Evolutionary conservation across 2,113 vertebrate genomes (phyloP), one percentile per base, ranked within the genome.

Genomic region (Pterocles orientalis): DNA sequence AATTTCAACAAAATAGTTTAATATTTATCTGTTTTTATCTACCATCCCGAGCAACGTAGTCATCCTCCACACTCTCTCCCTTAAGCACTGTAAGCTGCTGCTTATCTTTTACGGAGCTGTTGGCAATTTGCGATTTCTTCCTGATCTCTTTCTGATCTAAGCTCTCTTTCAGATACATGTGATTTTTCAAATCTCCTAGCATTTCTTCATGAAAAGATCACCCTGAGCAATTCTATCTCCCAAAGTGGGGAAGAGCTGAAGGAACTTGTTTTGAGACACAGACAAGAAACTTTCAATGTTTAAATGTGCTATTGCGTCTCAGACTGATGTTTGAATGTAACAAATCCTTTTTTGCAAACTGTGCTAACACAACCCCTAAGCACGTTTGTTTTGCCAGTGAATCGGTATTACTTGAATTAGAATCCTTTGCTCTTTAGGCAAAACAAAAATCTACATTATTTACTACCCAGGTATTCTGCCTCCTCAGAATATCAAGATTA

Each of bases 301-400:
- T 51, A 84, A 82, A 31, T 0, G 1, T 0, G 0, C 19, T 41
- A 12, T 14, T 0, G 0, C 16, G 21, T 71, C 13, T 53, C 21
- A 12, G 29, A 53, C 43, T 3, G 7, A 71, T 25, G 17, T 10
- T 17, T 39, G 39, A 51, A 11, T 21, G 11, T 5, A 76, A 53
- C 24, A 82, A 13, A 43, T 15, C 6, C 8, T 26, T 39, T 82
- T 51, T 15, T 65, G 39, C 26, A 76, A n/a, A 13, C 24, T 36
- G 23, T 0, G 0, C 24, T 73, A 77, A 76, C 13, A 18, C 19
- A 64, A 70, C 28, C 50, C 9, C 39, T 14, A 11, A 77, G 29
- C 12, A 68, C 1, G 0, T 57, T 41, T 82, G 13, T 65, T 76
- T 76, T 61, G 48, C 48, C n/a, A 76, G 50, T 36, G 33, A 75